Conservation (phyloP, 1,140 invertebrate species). For the Dendroctonus valens region DNA sequence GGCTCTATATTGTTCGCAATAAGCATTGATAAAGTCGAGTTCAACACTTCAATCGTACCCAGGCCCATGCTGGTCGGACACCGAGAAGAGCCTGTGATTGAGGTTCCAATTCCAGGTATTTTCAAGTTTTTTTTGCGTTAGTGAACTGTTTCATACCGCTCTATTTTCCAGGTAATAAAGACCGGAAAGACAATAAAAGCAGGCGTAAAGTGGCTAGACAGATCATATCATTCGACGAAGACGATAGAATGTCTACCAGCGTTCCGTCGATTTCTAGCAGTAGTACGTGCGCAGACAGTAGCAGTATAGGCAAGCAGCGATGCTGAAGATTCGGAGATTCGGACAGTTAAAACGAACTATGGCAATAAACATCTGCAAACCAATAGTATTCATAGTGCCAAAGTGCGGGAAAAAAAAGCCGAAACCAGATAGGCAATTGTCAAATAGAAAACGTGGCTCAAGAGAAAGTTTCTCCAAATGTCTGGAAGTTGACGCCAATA, state of each 20-base stretch:
- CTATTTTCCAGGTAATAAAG: slow-evolving; percentile 21
- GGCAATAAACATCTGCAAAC: no score
- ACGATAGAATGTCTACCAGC: slow-evolving; percentile 44
- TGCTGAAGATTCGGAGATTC: no score
- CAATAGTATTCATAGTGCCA: no score
- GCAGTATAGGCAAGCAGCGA: slow-evolving; percentile 18
- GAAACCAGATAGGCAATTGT: background rate
- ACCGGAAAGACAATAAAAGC: slow-evolving; percentile 37
- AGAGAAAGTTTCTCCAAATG: slow-evolving; percentile 39
- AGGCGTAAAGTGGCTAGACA: slow-evolving; percentile 47
- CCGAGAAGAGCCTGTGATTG: slow-evolving; percentile 53
- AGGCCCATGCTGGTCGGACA: slow-evolving; percentile 37
- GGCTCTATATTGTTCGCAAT: slow-evolving; percentile 87
- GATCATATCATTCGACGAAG: slow-evolving; percentile 49
- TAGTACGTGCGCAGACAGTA: slow-evolving; percentile 26
- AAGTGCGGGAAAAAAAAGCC: no score
- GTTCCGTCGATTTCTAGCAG: slow-evolving; percentile 44
- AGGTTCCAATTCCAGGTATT: slow-evolving; percentile 49
- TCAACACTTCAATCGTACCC: slow-evolving; percentile 58
- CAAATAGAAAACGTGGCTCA: slow-evolving; percentile 45
- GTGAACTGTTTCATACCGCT: no score
- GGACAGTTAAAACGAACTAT: no score
- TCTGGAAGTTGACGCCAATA: slow-evolving; percentile 52
- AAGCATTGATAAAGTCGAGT: slow-evolving; percentile 79
- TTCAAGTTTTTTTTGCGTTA: background rate